A percentile compares a stretch with the other conserved stretches of the same genome.
These are phyloP conservation scores for Alethe castanea DNA, from an alignment of 2,113 vertebrate species.

Conservation along the genomic window DNA sequence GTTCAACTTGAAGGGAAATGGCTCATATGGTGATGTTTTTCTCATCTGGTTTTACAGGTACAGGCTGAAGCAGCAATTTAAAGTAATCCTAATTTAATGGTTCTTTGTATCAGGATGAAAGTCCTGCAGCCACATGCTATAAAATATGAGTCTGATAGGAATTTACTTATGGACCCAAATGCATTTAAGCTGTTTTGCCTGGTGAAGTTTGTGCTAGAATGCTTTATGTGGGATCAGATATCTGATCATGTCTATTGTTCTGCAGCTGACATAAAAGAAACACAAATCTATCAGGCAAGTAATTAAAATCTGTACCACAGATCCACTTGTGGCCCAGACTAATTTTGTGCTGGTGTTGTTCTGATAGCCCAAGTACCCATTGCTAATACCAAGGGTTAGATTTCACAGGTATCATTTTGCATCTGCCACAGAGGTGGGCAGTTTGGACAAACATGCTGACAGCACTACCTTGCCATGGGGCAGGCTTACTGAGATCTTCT, in stretches of 20 bases:
- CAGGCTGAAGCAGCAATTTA: neutral
- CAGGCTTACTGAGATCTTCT: neutral
- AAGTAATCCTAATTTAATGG: neutral
- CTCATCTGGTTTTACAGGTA: neutral
- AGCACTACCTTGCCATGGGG: neutral
- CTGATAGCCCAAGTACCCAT: neutral
- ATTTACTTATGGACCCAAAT: neutral
- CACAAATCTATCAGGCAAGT: neutral
- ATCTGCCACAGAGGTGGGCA: neutral
- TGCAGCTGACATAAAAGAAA: neutral
- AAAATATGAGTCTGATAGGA: neutral
- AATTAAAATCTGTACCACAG: neutral
- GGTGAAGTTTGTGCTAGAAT: neutral
- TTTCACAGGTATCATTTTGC: neutral
- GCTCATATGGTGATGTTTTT: neutral
- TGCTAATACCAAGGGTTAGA: neutral
- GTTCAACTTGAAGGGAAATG: neutral
- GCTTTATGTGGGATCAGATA: neutral
- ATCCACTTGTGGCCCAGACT: neutral
- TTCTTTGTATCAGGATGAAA: neutral
- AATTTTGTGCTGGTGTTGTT: neutral
- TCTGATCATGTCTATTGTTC: neutral
- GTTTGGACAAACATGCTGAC: neutral
- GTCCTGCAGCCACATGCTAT: neutral
- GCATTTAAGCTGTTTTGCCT: neutral